A percentile compares a stretch with the other conserved stretches of the same genome.
phyloP scores from a whole-genome alignment of 2,113 vertebrate species.

The Xenopus laevis region DNA sequence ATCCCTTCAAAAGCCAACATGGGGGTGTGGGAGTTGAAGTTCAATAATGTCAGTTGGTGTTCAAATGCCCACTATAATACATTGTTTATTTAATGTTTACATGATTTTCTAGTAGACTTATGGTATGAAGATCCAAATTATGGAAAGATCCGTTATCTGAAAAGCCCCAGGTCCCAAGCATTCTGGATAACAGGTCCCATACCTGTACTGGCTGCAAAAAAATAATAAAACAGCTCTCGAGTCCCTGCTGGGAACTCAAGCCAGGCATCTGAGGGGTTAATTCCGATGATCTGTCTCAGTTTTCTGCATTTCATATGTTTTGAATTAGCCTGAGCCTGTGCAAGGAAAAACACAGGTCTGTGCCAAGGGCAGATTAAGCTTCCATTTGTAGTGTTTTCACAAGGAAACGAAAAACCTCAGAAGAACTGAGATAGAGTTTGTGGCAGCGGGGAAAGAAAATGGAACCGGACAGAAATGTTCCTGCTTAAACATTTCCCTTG shows the following conservation, averaged over 20 bases:
- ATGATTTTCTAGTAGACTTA: too few species aligned
- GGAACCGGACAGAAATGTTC: conserved; percentile 14
- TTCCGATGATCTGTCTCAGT: conserved; percentile 33
- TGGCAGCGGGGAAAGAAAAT: conserved; percentile 36
- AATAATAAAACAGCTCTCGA: too few species aligned
- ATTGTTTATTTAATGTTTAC: too few species aligned
- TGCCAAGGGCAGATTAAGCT: conserved; percentile 44
- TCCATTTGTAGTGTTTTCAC: conserved; percentile 46
- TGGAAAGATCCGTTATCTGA: too few species aligned
- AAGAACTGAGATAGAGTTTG: conserved; percentile 42
- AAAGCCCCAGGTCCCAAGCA: too few species aligned
- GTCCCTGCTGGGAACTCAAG: neutral
- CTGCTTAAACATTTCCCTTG: conserved; percentile 1
- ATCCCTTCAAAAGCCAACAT: too few species aligned
- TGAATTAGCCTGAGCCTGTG: conserved; percentile 36
- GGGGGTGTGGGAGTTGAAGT: too few species aligned
- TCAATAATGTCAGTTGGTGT: too few species aligned
- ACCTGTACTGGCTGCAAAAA: too few species aligned
- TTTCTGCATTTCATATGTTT: conserved; percentile 44
- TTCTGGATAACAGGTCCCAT: too few species aligned
- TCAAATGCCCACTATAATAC: too few species aligned
- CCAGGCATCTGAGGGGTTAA: conserved; percentile 24
- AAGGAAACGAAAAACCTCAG: conserved; percentile 44
- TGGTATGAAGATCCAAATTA: too few species aligned
- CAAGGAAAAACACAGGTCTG: conserved; percentile 31